Percentiles rank a stretch among this genome's conserved stretches.
Conservation (phyloP, 2,797 vertebrate genomes). For the Galago senegalensis region DNA sequence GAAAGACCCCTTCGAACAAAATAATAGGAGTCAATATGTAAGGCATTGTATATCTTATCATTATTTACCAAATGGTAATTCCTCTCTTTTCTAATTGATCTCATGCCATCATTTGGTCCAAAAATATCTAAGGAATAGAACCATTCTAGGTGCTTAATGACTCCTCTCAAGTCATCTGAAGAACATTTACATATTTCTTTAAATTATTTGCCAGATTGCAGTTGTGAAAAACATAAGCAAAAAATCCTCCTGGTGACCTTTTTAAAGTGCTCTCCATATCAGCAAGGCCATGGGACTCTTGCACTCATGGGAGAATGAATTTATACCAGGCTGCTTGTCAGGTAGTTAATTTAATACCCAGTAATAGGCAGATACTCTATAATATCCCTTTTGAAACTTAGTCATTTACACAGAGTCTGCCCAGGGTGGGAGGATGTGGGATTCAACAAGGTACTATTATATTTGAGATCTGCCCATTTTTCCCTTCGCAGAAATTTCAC, state of each 20-base stretch:
- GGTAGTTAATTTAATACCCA: neutral
- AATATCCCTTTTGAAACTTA: neutral
- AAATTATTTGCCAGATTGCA: neutral
- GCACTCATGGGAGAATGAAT: neutral
- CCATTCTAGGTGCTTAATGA: neutral
- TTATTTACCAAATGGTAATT: slow-evolving; percentile 52
- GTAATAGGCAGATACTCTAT: neutral
- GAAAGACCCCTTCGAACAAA: accelerated
- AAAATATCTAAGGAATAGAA: slow-evolving; percentile 6
- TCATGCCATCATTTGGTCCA: slow-evolving; percentile 7
- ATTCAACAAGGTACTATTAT: neutral
- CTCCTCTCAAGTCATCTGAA: neutral
- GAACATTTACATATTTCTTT: neutral
- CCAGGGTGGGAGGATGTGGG: neutral
- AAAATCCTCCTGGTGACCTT: neutral
- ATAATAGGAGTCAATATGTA: neutral
- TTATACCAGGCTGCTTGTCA: neutral
- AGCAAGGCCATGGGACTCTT: neutral
- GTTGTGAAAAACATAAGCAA: neutral
- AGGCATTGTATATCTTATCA: neutral
- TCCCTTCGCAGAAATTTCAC: slow-evolving; percentile 46
- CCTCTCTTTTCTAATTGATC: neutral
- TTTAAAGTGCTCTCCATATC: neutral
- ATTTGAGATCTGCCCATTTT: neutral
- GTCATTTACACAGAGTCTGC: neutral